Evolutionary conservation across 2,113 vertebrate species (phyloP).

Genomic region (Machaerirhynchus nigripectus): DNA sequence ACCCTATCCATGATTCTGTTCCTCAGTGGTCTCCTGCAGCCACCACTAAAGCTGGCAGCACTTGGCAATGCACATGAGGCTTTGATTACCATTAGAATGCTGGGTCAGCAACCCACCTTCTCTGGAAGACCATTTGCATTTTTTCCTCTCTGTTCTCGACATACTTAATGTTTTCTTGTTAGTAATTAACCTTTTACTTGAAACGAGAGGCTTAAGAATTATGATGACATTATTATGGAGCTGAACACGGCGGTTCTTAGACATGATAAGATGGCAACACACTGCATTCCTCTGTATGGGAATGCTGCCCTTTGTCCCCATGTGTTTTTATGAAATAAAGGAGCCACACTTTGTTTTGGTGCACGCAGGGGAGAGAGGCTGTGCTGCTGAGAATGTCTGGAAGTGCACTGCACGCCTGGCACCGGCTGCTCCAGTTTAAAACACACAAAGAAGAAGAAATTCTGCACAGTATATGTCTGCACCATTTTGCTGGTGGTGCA

Average conservation of each 20-base stretch:
- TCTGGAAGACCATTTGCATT: slow-evolving; percentile 16
- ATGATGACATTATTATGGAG: slow-evolving; percentile 12
- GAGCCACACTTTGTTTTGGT: background rate
- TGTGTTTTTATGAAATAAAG: background rate
- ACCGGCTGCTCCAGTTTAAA: background rate
- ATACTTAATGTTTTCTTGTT: slow-evolving; percentile 36
- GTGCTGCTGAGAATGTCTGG: background rate
- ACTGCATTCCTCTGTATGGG: background rate
- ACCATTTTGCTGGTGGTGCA: background rate
- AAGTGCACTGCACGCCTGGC: background rate
- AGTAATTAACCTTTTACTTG: slow-evolving; percentile 56
- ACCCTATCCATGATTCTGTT: background rate
- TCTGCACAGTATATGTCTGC: background rate
- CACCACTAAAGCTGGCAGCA: background rate
- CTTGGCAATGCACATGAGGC: background rate
- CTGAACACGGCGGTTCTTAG: background rate
- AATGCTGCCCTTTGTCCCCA: background rate
- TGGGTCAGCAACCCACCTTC: slow-evolving; percentile 4
- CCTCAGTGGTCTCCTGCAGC: background rate
- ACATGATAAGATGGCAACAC: background rate
- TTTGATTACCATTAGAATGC: background rate
- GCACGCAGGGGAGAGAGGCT: background rate
- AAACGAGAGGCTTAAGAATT: slow-evolving; percentile 32
- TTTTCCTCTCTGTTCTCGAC: background rate
- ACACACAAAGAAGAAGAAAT: background rate